phyloP scores from a whole-genome alignment of 2,113 vertebrate species.

The Gymnarchus niloticus region DNA sequence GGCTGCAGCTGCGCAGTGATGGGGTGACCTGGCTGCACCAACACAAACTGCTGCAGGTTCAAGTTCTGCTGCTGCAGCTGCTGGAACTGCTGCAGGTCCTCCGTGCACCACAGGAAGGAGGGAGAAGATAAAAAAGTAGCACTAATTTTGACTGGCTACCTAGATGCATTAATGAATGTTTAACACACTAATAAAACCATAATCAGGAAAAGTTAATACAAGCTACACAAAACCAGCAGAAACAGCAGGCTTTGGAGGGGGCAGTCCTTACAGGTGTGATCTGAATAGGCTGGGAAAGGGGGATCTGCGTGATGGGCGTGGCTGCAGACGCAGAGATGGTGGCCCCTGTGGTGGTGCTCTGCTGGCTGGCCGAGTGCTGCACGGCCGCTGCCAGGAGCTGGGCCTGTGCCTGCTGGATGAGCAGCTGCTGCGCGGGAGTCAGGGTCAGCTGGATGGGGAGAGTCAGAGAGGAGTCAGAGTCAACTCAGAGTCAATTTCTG shows the following conservation, averaged over 20 bases:
- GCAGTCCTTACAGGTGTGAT: constrained; percentile 75
- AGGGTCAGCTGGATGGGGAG: constrained; percentile 76
- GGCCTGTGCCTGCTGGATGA: constrained; percentile 95
- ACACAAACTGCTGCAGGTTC: constrained; percentile 93
- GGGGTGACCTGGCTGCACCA: constrained; percentile 84
- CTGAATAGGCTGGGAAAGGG: constrained; percentile 95
- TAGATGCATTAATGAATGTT: too few species aligned
- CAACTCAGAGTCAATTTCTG: not conserved
- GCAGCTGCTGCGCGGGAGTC: constrained; percentile 91
- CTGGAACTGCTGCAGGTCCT: constrained; percentile 76
- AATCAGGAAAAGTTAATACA: too few species aligned
- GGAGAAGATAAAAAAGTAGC: not conserved
- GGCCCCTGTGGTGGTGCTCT: constrained; percentile 90
- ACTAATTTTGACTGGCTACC: too few species aligned
- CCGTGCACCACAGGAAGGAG: constrained; percentile 14
- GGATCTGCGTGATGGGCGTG: constrained; percentile 94
- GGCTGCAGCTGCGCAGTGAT: constrained; percentile 86
- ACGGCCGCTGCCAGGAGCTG: constrained; percentile 95
- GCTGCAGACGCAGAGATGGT: constrained; percentile 97
- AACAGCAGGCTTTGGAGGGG: not conserved
- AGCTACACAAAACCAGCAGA: not conserved
- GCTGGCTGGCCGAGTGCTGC: constrained; percentile 93
- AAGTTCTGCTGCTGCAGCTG: constrained; percentile 94
- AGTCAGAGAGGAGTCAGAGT: constrained; percentile 32
- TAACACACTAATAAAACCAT: not conserved